phyloP scores from a whole-genome alignment of 1,140 invertebrate genomes.

The Sycophila sp. region DNA sequence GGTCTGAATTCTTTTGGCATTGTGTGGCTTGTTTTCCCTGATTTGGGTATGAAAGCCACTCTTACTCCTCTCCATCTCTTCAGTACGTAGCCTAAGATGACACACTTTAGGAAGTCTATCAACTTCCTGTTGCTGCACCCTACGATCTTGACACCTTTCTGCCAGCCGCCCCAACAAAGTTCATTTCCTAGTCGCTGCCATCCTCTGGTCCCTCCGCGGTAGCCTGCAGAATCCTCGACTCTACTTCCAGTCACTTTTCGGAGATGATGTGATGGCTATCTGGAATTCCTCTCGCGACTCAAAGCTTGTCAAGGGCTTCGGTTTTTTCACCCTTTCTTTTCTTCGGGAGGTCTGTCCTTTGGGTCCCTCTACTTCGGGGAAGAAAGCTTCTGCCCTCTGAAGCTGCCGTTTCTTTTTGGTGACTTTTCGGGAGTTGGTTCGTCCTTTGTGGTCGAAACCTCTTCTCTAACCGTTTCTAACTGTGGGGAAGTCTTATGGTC shows the following conservation, averaged over 20 bases:
- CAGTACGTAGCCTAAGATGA: background rate
- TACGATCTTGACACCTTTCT: background rate
- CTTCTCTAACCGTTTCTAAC: no score
- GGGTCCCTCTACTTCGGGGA: no score
- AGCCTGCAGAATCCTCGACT: background rate
- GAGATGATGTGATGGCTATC: no score
- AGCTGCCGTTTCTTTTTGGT: no score
- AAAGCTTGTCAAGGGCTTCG: no score
- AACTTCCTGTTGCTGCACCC: background rate
- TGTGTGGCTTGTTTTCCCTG: conserved; percentile 14
- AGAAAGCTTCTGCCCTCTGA: background rate
- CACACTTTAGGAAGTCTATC: no score
- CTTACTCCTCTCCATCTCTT: background rate
- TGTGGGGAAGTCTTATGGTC: background rate
- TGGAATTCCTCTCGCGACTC: no score
- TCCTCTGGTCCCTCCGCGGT: background rate
- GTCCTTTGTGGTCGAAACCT: background rate
- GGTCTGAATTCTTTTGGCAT: background rate
- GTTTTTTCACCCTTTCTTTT: no score
- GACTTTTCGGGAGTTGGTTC: background rate
- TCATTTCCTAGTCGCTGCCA: background rate
- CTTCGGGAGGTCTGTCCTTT: no score
- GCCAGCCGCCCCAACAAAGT: background rate
- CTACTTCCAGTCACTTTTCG: background rate
- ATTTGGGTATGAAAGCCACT: conserved; percentile 35